Percentiles rank a stretch among this genome's conserved stretches.
Conservation (phyloP, 2,888 invertebrate genomes). For the Disparrhopalites patrizii region DNA sequence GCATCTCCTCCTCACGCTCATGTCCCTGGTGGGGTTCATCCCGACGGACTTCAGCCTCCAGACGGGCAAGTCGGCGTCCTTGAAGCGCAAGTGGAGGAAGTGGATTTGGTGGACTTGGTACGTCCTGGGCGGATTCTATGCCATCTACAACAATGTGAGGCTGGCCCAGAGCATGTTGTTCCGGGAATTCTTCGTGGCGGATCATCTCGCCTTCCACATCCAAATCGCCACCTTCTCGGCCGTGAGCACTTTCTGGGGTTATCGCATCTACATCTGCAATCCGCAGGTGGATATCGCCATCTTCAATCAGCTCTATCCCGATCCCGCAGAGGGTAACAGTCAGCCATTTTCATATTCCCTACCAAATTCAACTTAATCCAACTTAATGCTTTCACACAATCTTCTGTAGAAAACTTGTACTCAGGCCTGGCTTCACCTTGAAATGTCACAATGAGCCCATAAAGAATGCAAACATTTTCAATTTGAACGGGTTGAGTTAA, state of each 20-base stretch:
- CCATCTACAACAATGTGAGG: slow-evolving; percentile 7
- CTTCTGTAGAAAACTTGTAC: too few species aligned
- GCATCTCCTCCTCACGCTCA: not conserved
- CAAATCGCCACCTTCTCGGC: slow-evolving; percentile 17
- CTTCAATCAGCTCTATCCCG: slow-evolving; percentile 17
- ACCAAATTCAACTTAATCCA: too few species aligned
- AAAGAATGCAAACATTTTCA: too few species aligned
- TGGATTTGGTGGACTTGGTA: not conserved
- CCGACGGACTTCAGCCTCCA: slow-evolving; percentile 6
- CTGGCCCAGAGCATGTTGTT: slow-evolving; percentile 5
- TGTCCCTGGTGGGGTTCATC: not conserved
- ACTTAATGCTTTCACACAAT: too few species aligned
- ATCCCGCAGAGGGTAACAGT: not conserved
- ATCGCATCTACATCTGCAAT: slow-evolving; percentile 11
- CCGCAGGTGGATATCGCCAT: slow-evolving; percentile 18
- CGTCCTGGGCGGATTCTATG: slow-evolving; percentile 4
- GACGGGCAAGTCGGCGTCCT: slow-evolving; percentile 1
- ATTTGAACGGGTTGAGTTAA: too few species aligned
- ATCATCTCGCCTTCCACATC: slow-evolving; percentile 17
- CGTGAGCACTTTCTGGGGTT: slow-evolving; percentile 11
- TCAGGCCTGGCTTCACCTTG: too few species aligned
- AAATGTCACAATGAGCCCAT: too few species aligned
- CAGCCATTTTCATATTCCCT: too few species aligned
- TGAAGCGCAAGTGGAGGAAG: not conserved
- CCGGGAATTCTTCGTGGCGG: not conserved